A percentile compares a stretch with the other conserved stretches of the same genome.
These are phyloP conservation scores for Heteromurus nitidus DNA, from an alignment of 2,888 invertebrate genomes.

Conservation along the genomic window DNA sequence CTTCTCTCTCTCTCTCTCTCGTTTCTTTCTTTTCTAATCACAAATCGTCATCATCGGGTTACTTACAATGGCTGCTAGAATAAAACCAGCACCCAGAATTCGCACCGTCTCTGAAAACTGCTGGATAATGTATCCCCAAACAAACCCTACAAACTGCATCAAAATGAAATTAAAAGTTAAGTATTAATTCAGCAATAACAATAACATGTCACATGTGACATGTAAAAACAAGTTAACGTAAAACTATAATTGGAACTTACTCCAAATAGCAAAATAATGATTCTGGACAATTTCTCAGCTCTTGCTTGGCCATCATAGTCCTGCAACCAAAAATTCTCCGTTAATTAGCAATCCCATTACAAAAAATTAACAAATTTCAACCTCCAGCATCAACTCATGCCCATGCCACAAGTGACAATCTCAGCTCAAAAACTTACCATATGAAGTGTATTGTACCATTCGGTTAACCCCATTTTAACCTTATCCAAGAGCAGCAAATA, in stretches of 20 bases:
- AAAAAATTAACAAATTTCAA: neutral
- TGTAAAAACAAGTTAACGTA: neutral
- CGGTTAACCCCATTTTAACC: conserved; percentile 67
- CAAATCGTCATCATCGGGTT: no score
- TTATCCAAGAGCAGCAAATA: neutral
- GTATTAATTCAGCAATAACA: neutral
- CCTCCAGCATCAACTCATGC: conserved; percentile 75
- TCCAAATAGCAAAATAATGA: conserved; percentile 92
- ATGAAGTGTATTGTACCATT: conserved; percentile 74
- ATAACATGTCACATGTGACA: neutral
- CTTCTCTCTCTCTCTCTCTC: no score
- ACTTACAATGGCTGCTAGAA: conserved; percentile 87
- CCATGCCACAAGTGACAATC: conserved; percentile 83
- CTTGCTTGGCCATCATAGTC: conserved; percentile 93
- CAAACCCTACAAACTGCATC: conserved; percentile 84
- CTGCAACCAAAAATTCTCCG: conserved; percentile 77
- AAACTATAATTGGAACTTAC: conserved; percentile 77
- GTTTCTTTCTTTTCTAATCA: no score
- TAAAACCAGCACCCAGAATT: conserved; percentile 92
- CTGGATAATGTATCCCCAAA: conserved; percentile 95
- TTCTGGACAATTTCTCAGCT: conserved; percentile 91
- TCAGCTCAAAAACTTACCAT: conserved; percentile 75
- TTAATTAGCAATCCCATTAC: no score
- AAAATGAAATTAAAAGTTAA: no score
- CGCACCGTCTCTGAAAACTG: conserved; percentile 97